A percentile compares a stretch with the other conserved stretches of the same genome.
Evolutionary conservation across 2,113 vertebrate species (phyloP).

Genomic region (Serinus canaria): DNA sequence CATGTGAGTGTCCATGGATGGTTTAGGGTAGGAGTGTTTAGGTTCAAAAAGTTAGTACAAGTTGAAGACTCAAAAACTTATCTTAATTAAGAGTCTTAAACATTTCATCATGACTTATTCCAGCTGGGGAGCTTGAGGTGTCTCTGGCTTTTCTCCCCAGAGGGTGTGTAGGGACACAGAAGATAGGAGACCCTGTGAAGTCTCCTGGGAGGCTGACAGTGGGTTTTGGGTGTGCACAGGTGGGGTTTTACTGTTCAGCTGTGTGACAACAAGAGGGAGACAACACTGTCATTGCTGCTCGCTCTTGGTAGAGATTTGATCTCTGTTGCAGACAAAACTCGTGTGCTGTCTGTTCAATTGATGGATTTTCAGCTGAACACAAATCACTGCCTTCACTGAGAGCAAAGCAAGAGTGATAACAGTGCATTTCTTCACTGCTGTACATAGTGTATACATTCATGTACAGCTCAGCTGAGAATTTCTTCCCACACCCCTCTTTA

Average conservation of each 20-base stretch:
- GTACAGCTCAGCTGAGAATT: background rate
- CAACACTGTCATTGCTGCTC: background rate
- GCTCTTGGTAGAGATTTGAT: background rate
- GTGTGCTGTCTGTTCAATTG: background rate
- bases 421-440: background rate
- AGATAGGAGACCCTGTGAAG: background rate
- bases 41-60: background rate
- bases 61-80: background rate
- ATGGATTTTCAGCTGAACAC: background rate
- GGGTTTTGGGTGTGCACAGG: accelerated
- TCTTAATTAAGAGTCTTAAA: background rate
- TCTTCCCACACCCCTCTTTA: background rate
- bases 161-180: background rate
- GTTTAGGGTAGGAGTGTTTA: background rate
- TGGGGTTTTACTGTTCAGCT: background rate
- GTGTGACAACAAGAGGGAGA: background rate
- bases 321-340: background rate
- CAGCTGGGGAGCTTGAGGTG: background rate
- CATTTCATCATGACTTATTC: background rate
- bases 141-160: background rate
- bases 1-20: no score
- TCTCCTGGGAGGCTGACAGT: background rate
- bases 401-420: background rate
- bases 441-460: background rate
- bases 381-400: background rate